These are phyloP conservation scores for Etheostoma nigrum DNA, from an alignment of 2,797 vertebrate species.

Conservation along the genomic window DNA sequence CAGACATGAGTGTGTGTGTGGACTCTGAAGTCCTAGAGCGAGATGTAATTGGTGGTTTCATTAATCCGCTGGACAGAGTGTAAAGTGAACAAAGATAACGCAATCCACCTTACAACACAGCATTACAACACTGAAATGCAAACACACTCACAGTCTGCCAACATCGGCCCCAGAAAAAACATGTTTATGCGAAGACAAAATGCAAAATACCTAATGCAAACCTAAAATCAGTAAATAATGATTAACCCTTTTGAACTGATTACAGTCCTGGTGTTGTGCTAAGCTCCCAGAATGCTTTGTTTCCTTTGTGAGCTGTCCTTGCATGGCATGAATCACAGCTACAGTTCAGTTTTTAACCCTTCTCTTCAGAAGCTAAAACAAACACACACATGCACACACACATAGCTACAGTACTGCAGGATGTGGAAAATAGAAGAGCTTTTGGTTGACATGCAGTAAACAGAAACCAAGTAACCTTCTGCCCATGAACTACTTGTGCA, in stretches of 20 bases:
- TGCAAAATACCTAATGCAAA: slow-evolving; percentile 20
- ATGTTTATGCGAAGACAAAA: slow-evolving; percentile 34
- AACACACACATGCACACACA: slow-evolving; percentile 1
- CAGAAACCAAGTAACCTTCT: slow-evolving; percentile 45
- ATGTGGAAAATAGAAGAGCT: slow-evolving; percentile 33
- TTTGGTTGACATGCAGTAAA: slow-evolving; percentile 41
- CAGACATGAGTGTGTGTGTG: slow-evolving; percentile 3
- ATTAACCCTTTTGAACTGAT: slow-evolving; percentile 36
- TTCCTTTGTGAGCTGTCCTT: slow-evolving; percentile 42
- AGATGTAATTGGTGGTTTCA: slow-evolving; percentile 36
- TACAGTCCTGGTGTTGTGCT: slow-evolving; percentile 24
- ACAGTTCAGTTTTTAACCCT: slow-evolving; percentile 30
- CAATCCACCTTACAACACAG: background rate
- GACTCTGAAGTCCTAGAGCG: slow-evolving; percentile 20
- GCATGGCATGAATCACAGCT: slow-evolving; percentile 49
- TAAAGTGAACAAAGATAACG: slow-evolving; percentile 20
- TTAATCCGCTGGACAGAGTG: slow-evolving; percentile 26
- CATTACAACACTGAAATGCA: slow-evolving; percentile 18
- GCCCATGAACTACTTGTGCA: slow-evolving; percentile 47
- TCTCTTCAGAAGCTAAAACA: slow-evolving; percentile 13
- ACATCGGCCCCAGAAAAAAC: slow-evolving; percentile 18
- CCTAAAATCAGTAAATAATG: slow-evolving; percentile 38
- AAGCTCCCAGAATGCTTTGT: slow-evolving; percentile 29
- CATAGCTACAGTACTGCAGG: background rate
- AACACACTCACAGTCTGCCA: background rate